Conservation (phyloP, 2,888 invertebrate genomes). For the Glyphotaelius pellucidus region DNA sequence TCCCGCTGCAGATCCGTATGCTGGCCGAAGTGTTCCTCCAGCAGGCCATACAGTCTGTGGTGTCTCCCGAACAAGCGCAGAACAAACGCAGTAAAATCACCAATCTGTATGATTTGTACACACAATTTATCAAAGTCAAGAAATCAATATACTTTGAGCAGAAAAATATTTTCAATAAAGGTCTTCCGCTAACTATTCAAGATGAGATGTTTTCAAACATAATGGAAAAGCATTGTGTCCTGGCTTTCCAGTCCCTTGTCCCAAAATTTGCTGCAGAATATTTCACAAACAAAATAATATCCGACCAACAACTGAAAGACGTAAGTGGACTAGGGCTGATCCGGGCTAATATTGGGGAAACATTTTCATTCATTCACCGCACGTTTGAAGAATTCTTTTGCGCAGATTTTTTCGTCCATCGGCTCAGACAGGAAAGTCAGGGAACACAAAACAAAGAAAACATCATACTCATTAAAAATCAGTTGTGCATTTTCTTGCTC, state of each 20-base stretch:
- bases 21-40: not conserved
- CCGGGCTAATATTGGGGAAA: not conserved
- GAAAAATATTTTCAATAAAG: not conserved
- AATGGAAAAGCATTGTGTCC: not conserved
- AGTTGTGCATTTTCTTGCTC: not conserved
- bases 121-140: not conserved
- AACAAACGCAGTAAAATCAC: not conserved
- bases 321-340: not conserved
- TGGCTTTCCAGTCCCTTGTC: not conserved
- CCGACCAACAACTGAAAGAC: too few relatives aligned
- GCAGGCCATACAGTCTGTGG: not conserved
- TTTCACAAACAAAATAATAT: not conserved
- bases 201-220: not conserved
- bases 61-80: not conserved
- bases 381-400: not conserved
- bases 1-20: not conserved
- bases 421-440: not conserved
- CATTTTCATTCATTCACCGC: not conserved
- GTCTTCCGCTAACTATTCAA: not conserved
- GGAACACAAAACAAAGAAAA: not conserved
- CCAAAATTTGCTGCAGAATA: not conserved
- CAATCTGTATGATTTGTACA: not conserved
- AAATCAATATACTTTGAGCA: not conserved
- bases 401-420: not conserved
- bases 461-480: not conserved